Conservation (phyloP, 1,140 invertebrate genomes). For the Rhopalosiphum maidis region DNA sequence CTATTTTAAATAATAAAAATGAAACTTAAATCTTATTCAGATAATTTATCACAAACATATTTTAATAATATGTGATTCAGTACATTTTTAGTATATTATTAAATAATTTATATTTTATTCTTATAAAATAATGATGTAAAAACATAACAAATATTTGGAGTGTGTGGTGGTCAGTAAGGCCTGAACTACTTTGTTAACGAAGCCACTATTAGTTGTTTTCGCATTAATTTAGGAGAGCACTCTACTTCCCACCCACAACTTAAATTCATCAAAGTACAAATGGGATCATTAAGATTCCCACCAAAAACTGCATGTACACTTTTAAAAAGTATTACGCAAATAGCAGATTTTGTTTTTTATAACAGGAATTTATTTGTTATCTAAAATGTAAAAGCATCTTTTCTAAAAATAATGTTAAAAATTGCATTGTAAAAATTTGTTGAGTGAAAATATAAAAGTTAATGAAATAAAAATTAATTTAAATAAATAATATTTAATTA, state of each 20-base stretch:
- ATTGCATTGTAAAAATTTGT: background rate
- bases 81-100: background rate
- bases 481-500: background rate
- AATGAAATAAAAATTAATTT: background rate
- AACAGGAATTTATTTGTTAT: background rate
- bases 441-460: constrained; percentile 12
- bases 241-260: no score
- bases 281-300: no score
- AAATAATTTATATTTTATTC: background rate
- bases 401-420: background rate
- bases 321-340: background rate
- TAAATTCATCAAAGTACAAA: no score
- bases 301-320: background rate
- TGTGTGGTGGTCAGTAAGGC: background rate
- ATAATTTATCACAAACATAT: background rate
- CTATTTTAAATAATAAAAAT: constrained; percentile 13
- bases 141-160: background rate
- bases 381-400: background rate
- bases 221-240: no score
- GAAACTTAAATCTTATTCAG: background rate
- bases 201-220: no score
- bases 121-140: background rate
- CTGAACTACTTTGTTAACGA: no score
- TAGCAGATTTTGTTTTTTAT: background rate
- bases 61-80: background rate